Conservation (phyloP, 2,797 vertebrate species). For the Mus caroli region DNA sequence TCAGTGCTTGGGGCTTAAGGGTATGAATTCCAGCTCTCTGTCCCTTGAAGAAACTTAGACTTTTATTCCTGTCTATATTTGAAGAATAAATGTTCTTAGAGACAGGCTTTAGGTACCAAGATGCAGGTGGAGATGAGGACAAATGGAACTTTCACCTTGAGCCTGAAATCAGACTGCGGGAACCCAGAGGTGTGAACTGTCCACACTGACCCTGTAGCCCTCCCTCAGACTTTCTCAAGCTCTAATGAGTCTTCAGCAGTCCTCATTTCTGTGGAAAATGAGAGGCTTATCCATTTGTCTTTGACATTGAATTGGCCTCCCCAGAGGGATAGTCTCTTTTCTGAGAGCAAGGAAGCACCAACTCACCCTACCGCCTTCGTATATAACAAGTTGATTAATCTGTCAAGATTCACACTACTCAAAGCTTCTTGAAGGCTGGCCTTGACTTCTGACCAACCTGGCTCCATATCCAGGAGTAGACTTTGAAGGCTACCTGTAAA, state of each 20-base stretch:
- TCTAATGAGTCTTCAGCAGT: not conserved
- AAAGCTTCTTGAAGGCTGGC: fast-evolving
- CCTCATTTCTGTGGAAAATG: not conserved
- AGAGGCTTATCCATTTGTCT: not conserved
- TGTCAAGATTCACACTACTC: fast-evolving
- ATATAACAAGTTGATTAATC: fast-evolving
- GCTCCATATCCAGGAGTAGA: fast-evolving
- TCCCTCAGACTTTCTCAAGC: not conserved
- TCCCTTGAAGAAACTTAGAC: not conserved
- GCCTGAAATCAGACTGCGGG: not conserved
- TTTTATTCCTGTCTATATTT: not conserved
- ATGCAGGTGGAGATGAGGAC: not conserved
- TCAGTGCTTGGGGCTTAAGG: too few species aligned
- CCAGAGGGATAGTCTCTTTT: not conserved
- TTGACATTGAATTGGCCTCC: not conserved
- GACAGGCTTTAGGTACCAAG: not conserved
- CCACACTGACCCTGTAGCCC: not conserved
- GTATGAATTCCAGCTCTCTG: not conserved
- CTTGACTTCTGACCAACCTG: fast-evolving
- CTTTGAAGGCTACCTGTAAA: not conserved
- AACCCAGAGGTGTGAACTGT: not conserved
- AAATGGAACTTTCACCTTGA: not conserved
- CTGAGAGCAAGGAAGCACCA: not conserved
- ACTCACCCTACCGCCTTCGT: fast-evolving
- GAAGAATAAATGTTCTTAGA: not conserved